Percentiles rank a stretch among this genome's conserved stretches.
Conservation (phyloP, 2,888 invertebrate species). For the Parelbella ahira region DNA sequence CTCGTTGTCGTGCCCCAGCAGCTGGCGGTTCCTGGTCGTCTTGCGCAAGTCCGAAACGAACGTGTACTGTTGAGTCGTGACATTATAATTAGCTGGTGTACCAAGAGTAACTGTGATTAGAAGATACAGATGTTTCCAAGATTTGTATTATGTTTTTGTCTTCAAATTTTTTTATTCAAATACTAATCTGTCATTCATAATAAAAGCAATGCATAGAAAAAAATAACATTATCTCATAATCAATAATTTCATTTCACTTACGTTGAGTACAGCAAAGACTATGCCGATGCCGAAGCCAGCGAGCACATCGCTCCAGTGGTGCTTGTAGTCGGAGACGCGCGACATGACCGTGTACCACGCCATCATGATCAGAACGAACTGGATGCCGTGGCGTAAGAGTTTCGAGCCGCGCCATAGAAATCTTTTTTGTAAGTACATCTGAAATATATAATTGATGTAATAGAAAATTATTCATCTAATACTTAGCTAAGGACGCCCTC, state of each 20-base stretch:
- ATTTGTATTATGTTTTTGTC: too few relatives aligned
- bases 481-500: too few relatives aligned
- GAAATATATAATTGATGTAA: slow-evolving; percentile 37
- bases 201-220: too few relatives aligned
- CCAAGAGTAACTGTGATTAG: too few relatives aligned
- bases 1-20: slow-evolving; percentile 54
- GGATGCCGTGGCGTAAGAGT: slow-evolving; percentile 91
- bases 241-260: too few relatives aligned
- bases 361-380: slow-evolving; percentile 88
- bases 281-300: slow-evolving; percentile 88
- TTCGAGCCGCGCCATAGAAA: slow-evolving; percentile 90
- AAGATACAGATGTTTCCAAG: too few relatives aligned
- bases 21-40: slow-evolving; percentile 45
- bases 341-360: slow-evolving; percentile 94
- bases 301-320: slow-evolving; percentile 98
- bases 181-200: too few relatives aligned
- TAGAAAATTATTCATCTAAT: too few relatives aligned
- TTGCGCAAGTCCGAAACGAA: slow-evolving; percentile 69
- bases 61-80: slow-evolving; percentile 60
- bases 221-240: too few relatives aligned
- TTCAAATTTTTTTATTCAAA: too few relatives aligned
- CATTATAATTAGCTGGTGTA: too few relatives aligned
- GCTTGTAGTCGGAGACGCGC: slow-evolving; percentile 96
- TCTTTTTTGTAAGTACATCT: slow-evolving; percentile 94
- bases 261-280: slow-evolving; percentile 84